Conservation (phyloP, 2,888 invertebrate genomes). For the Microchrysa polita region DNA sequence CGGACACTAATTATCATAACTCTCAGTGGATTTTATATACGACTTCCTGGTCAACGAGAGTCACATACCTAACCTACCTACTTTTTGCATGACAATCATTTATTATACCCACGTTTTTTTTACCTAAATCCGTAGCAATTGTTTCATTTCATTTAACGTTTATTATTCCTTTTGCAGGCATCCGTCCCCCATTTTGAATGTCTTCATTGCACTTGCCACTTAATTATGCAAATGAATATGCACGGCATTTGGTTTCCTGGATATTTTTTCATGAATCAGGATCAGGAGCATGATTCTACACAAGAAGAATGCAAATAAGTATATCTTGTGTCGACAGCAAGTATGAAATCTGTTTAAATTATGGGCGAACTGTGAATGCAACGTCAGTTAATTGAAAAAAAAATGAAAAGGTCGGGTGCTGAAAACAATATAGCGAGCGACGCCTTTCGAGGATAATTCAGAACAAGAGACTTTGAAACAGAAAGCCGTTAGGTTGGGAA, state of each 20-base stretch:
- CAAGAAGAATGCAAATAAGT: slow-evolving; percentile 1
- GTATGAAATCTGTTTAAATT: slow-evolving; percentile 27
- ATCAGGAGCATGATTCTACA: too few relatives aligned
- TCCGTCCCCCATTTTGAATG: too few relatives aligned
- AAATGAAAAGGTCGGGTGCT: slow-evolving; percentile 1
- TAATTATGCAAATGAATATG: slow-evolving; percentile 34
- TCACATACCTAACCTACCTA: too few relatives aligned
- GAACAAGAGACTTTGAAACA: slow-evolving; percentile 14
- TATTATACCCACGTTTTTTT: too few relatives aligned
- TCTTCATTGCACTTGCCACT: neutral
- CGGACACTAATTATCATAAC: too few relatives aligned
- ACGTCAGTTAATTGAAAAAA: neutral
- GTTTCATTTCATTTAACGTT: too few relatives aligned
- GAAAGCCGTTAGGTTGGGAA: too few relatives aligned
- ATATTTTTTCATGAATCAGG: neutral
- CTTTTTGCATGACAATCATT: too few relatives aligned
- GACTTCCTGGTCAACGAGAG: too few relatives aligned
- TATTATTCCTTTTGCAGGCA: too few relatives aligned
- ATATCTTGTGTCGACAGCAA: neutral
- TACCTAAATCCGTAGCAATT: too few relatives aligned
- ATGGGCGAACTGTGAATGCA: slow-evolving; percentile 29
- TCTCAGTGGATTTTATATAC: too few relatives aligned
- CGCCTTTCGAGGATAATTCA: slow-evolving; percentile 21
- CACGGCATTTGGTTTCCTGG: neutral
- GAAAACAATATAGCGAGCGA: slow-evolving; percentile 3